A percentile compares a stretch with the other conserved stretches of the same genome.
phyloP scores from a whole-genome alignment of 1,140 invertebrate genomes.

The Bombus pascuorum region DNA sequence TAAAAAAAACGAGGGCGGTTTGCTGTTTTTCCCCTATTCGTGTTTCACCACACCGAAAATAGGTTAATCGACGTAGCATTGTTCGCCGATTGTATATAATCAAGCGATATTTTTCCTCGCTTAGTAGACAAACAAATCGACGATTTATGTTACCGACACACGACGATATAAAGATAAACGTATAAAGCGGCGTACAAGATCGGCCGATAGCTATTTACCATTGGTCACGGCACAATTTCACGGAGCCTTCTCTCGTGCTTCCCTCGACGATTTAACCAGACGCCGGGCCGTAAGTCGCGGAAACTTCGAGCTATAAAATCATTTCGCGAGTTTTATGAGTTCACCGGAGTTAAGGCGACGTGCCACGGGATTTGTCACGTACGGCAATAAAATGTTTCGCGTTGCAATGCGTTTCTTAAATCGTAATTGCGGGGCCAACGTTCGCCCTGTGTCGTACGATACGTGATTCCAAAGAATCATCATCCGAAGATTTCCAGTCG shows the following conservation, averaged over 20 bases:
- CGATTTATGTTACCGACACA: neutral
- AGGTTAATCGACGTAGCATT: conserved; percentile 12
- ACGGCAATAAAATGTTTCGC: conserved; percentile 20
- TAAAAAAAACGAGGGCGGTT: neutral
- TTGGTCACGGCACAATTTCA: neutral
- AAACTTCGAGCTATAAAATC: conserved; percentile 32
- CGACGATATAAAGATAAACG: neutral
- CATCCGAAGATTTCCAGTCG: neutral
- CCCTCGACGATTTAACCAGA: neutral
- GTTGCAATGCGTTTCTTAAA: conserved; percentile 17
- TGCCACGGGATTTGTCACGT: conserved; percentile 39
- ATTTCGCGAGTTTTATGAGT: conserved; percentile 36
- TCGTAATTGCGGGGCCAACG: conserved; percentile 11
- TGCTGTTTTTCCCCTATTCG: neutral
- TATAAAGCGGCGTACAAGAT: neutral
- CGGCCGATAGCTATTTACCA: neutral
- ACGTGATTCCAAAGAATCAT: neutral
- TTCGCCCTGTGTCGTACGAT: neutral
- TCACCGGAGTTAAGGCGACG: conserved; percentile 27
- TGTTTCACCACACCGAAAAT: neutral
- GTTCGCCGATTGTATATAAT: conserved; percentile 1
- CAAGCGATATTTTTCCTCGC: neutral
- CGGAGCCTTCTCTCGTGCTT: neutral
- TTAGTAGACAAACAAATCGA: neutral
- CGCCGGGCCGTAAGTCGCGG: neutral